phyloP scores from a whole-genome alignment of 2,888 invertebrate species.

The Drosophila eohydei region DNA sequence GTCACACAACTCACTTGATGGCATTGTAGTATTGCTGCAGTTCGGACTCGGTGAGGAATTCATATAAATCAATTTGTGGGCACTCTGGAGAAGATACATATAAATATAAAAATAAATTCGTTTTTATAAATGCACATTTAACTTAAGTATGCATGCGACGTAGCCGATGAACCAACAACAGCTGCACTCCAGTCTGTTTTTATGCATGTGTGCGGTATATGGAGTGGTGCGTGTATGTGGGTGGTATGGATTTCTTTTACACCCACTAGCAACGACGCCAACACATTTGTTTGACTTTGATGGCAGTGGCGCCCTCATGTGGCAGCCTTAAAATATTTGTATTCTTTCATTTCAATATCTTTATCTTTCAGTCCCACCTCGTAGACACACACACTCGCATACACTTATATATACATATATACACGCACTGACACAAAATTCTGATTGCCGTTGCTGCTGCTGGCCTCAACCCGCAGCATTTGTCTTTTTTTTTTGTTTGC shows the following conservation, averaged over 20 bases:
- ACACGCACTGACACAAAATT: conserved; percentile 35
- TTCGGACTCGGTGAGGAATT: conserved; percentile 97
- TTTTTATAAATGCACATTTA: conserved; percentile 59
- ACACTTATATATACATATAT: conserved; percentile 19
- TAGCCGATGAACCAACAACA: conserved; percentile 45
- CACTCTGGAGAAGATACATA: conserved; percentile 79
- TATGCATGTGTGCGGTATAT: conserved; percentile 3
- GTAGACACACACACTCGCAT: conserved; percentile 28
- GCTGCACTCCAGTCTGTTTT: conserved; percentile 46
- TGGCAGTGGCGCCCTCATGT: conserved; percentile 52
- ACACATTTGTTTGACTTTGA: conserved; percentile 55
- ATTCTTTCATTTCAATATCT: conserved; percentile 49
- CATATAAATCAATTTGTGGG: conserved; percentile 89
- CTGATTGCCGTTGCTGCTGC: conserved; percentile 54
- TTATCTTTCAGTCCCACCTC: conserved; percentile 45
- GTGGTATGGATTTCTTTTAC: conserved; percentile 52
- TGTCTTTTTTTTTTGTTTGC: conserved; percentile 57
- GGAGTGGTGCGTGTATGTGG: conserved; percentile 31
- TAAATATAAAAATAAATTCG: conserved; percentile 62
- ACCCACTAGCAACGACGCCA: conserved; percentile 48
- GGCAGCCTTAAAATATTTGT: conserved; percentile 52
- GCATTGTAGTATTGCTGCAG: conserved; percentile 95
- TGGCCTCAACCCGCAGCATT: conserved; percentile 63
- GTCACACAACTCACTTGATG: conserved; percentile 87
- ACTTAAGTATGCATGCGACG: conserved; percentile 56